Percentiles rank a stretch among this genome's conserved stretches.
Conservation (phyloP, 2,888 invertebrate genomes). For the Phortica magna region DNA sequence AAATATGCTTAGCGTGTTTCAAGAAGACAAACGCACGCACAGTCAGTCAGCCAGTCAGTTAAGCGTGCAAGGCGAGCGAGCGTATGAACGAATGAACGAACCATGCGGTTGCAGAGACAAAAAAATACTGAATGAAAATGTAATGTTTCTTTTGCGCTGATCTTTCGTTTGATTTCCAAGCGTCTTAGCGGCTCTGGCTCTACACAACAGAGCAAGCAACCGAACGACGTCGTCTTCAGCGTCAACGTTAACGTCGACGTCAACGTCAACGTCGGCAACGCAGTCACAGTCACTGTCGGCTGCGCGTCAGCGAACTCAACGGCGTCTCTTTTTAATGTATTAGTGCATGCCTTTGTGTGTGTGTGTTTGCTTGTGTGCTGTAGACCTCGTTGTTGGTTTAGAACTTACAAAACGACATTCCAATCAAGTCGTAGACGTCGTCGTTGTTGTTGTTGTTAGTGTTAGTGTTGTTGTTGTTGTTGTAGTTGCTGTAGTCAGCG, state of each 20-base stretch:
- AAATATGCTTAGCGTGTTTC: background rate
- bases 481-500: conserved; percentile 31
- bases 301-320: conserved; percentile 34
- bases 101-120: conserved; percentile 69
- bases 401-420: conserved; percentile 76
- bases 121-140: conserved; percentile 75
- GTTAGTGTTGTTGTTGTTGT: conserved; percentile 17
- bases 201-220: conserved; percentile 14
- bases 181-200: conserved; percentile 19
- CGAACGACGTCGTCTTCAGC: conserved; percentile 18
- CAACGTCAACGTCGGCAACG: conserved; percentile 34
- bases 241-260: conserved; percentile 37
- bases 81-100: conserved; percentile 36
- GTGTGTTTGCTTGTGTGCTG: conserved; percentile 40
- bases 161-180: conserved; percentile 58
- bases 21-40: background rate
- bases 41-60: background rate
- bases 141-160: conserved; percentile 72
- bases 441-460: background rate
- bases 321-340: conserved; percentile 26
- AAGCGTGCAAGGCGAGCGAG: conserved; percentile 24
- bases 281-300: conserved; percentile 1
- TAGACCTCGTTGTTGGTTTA: conserved; percentile 48
- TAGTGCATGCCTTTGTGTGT: conserved; percentile 28
- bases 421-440: conserved; percentile 55